These are phyloP conservation scores for Diadumene lineata DNA, from an alignment of 92 coral and sea anemone genomes.

Conservation along the genomic window DNA sequence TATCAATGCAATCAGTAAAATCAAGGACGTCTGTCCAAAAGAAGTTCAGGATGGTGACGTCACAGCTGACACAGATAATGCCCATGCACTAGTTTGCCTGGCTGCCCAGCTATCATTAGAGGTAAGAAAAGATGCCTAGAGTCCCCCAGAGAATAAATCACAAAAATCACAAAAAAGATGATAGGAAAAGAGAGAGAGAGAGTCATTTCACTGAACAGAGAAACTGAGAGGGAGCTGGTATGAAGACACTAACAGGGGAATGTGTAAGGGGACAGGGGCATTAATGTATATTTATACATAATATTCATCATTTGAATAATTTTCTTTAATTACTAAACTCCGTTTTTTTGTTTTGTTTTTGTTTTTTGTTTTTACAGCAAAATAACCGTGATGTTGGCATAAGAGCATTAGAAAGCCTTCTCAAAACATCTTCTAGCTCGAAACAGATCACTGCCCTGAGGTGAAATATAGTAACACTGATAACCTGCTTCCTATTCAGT, in stretches of 20 bases:
- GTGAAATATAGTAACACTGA: too few species aligned
- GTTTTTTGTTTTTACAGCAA: slow-evolving; percentile 44
- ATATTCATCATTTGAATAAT: too few species aligned
- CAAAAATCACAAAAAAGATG: not conserved
- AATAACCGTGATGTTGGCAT: slow-evolving; percentile 86
- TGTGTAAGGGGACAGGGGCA: too few species aligned
- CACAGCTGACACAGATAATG: slow-evolving; percentile 56
- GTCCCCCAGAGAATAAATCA: not conserved
- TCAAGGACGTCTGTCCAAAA: slow-evolving; percentile 70
- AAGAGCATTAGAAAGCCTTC: slow-evolving; percentile 81
- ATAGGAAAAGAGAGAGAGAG: too few species aligned
- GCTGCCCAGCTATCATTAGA: slow-evolving; percentile 95
- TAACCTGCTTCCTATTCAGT: too few species aligned
- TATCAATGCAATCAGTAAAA: slow-evolving; percentile 70
- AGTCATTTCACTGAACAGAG: too few species aligned
- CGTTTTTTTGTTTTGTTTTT: not conserved
- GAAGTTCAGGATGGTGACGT: slow-evolving; percentile 38
- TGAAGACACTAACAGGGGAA: too few species aligned
- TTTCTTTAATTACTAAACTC: too few species aligned
- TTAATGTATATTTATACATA: too few species aligned
- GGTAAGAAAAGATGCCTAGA: slow-evolving; percentile 46
- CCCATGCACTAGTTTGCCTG: slow-evolving; percentile 82
- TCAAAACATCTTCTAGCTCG: slow-evolving; percentile 68
- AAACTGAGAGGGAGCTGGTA: too few species aligned
- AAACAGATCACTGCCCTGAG: slow-evolving; percentile 90